Evolutionary conservation across 23 tunicate genomes (phyloP).

Genomic region (Pegea sp.): DNA sequence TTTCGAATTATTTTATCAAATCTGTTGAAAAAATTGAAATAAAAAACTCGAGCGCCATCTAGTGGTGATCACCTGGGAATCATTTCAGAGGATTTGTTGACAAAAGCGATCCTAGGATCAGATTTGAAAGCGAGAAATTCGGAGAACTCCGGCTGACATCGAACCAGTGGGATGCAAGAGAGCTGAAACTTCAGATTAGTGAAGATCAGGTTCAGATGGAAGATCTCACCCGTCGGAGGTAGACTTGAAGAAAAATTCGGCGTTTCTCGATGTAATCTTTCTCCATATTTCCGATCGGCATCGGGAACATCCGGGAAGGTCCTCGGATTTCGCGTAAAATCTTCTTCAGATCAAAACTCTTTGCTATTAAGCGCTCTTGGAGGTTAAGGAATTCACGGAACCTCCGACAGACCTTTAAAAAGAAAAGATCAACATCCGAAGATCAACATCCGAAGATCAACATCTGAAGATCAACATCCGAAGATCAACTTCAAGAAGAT

Average conservation of each 20-base stretch:
- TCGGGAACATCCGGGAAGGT: constrained; percentile 89
- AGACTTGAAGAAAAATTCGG: constrained; percentile 59
- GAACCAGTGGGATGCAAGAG: constrained; percentile 29
- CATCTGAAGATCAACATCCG: not conserved
- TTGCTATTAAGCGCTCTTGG: constrained; percentile 47
- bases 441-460: not conserved
- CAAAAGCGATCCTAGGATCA: constrained; percentile 78
- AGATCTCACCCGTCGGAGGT: constrained; percentile 44
- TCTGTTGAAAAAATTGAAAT: too few relatives aligned
- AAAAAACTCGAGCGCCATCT: too few relatives aligned
- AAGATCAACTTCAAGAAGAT: too few relatives aligned
- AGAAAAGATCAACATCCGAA: not conserved
- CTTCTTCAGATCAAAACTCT: constrained; percentile 19
- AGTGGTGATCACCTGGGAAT: constrained; percentile 97
- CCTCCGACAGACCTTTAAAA: constrained; percentile 43
- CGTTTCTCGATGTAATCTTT: constrained; percentile 69
- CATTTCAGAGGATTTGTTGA: constrained; percentile 29
- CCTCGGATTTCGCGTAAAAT: constrained; percentile 27
- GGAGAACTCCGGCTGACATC: constrained; percentile 18
- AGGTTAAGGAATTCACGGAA: constrained; percentile 70
- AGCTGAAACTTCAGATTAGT: constrained; percentile 16
- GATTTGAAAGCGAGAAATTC: constrained; percentile 64
- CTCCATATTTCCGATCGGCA: constrained; percentile 94
- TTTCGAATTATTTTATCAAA: too few relatives aligned
- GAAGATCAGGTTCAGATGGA: not conserved